phyloP scores from a whole-genome alignment of 2,113 vertebrate genomes.

The Dicrurus megarhynchus region DNA sequence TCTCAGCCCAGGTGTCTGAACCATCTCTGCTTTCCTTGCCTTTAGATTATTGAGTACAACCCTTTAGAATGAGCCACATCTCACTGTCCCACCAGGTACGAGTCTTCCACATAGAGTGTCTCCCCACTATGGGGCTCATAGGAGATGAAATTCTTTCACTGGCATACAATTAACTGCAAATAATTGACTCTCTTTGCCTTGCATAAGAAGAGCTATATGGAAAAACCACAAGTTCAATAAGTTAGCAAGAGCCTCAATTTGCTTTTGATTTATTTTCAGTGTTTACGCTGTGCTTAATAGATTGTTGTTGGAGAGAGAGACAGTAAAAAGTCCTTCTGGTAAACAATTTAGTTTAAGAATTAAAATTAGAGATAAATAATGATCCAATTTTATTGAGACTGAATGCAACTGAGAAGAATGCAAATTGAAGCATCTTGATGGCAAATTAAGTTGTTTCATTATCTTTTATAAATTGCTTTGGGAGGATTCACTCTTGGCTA shows the following conservation, averaged over 20 bases:
- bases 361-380: constrained; percentile 64
- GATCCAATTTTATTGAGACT: constrained; percentile 32
- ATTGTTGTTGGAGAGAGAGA: constrained; percentile 39
- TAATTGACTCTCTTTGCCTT: not conserved
- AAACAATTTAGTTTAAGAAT: constrained; percentile 62
- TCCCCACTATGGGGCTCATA: not conserved
- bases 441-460: constrained; percentile 61
- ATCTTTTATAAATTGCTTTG: constrained; percentile 58
- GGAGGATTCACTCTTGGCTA: constrained; percentile 31
- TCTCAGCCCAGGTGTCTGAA: not conserved
- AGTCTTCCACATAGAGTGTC: not conserved
- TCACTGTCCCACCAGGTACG: accelerated
- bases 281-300: constrained; percentile 48
- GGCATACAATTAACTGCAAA: constrained; percentile 17
- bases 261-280: constrained; percentile 64
- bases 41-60: not conserved
- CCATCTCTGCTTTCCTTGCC: not conserved
- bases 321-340: constrained; percentile 43
- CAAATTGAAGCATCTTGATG: constrained; percentile 40
- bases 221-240: constrained; percentile 47
- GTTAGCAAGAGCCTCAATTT: constrained; percentile 41
- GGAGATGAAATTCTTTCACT: not conserved
- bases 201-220: not conserved
- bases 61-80: not conserved
- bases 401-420: constrained; percentile 12